phyloP scores from a whole-genome alignment of 2,888 invertebrate genomes.

The Cosmorhoe ocellata region DNA sequence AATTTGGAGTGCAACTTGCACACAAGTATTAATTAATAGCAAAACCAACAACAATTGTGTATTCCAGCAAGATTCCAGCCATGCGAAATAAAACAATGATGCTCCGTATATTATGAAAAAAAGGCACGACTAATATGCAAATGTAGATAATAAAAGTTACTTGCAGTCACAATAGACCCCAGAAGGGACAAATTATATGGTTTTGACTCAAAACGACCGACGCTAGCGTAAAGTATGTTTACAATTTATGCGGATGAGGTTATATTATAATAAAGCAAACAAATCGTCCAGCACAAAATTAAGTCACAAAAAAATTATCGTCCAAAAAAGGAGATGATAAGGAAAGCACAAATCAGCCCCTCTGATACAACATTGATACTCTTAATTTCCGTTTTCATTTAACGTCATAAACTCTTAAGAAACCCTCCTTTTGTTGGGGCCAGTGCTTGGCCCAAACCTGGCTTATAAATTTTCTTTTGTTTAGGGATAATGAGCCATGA shows the following conservation, averaged over 20 bases:
- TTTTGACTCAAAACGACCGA: not conserved
- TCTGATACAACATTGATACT: conserved; percentile 33
- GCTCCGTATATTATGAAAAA: conserved; percentile 27
- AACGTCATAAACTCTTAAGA: conserved; percentile 27
- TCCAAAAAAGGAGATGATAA: not conserved
- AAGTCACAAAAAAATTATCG: not conserved
- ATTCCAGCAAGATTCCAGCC: conserved; percentile 30
- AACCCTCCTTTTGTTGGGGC: conserved; percentile 26
- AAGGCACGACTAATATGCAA: conserved; percentile 29
- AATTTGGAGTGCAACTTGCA: conserved; percentile 10
- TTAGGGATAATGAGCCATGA: conserved; percentile 36
- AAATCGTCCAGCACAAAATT: no score
- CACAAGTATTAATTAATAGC: conserved; percentile 17
- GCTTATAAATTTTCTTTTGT: conserved; percentile 36
- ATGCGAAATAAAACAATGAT: conserved; percentile 35
- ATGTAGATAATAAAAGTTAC: conserved; percentile 26
- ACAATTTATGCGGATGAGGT: not conserved
- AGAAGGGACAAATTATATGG: conserved; percentile 12
- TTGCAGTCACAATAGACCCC: not conserved
- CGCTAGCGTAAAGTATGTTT: not conserved
- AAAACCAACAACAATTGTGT: conserved; percentile 27
- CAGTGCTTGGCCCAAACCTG: conserved; percentile 28
- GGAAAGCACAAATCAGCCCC: conserved; percentile 11
- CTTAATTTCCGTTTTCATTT: conserved; percentile 30
- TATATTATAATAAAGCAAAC: no score